Percentiles rank a stretch among this genome's conserved stretches.
These are phyloP conservation scores for Phalacrocorax pelagicus DNA, from an alignment of 2,113 vertebrate genomes.

Conservation along the genomic window DNA sequence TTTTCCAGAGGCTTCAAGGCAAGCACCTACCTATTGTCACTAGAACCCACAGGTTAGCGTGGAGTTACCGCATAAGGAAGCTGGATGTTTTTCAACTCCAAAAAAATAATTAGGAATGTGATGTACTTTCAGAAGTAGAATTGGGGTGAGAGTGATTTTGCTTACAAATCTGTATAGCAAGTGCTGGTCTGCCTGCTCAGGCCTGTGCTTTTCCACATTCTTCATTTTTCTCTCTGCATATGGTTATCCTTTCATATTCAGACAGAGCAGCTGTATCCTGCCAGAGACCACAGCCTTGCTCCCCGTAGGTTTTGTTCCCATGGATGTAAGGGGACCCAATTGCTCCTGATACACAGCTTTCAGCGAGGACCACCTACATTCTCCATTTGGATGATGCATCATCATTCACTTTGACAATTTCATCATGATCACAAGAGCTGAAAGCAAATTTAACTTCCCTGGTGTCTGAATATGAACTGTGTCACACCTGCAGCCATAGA, in stretches of 20 bases:
- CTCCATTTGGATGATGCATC: neutral
- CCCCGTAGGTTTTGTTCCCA: neutral
- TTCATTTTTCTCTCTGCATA: neutral
- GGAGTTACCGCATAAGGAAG: neutral
- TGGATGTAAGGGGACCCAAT: neutral
- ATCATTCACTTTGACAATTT: constrained; percentile 4
- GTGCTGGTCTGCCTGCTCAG: neutral
- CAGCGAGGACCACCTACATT: neutral
- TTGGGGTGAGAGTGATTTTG: neutral
- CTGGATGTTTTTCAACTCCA: neutral
- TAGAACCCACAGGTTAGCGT: neutral
- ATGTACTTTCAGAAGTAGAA: neutral
- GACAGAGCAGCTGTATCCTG: neutral
- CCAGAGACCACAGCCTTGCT: neutral
- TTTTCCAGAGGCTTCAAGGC: neutral
- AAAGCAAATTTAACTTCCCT: neutral
- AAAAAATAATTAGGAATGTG: neutral
- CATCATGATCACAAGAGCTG: neutral
- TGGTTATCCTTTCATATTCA: neutral
- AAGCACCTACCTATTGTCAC: neutral
- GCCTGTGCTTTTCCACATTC: neutral
- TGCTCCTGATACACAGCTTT: neutral
- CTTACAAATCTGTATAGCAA: neutral
- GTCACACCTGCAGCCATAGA: neutral
- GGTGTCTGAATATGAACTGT: neutral